These are phyloP conservation scores for Bombus sibiricus DNA, from an alignment of 1,140 invertebrate species.

Conservation along the genomic window DNA sequence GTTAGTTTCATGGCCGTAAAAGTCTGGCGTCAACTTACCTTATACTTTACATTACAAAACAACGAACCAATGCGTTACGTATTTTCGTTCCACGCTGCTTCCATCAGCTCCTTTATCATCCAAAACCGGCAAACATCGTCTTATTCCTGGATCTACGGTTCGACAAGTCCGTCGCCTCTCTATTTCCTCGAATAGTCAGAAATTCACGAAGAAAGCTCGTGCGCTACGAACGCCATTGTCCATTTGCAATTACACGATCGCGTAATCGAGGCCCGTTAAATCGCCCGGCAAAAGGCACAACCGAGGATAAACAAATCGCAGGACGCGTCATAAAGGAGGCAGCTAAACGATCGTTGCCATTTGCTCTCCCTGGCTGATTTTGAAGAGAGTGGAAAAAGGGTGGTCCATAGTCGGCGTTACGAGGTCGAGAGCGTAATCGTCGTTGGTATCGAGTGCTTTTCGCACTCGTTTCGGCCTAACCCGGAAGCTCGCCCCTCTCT, in stretches of 20 bases:
- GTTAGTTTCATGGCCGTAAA: too few relatives aligned
- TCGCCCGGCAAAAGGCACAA: background rate
- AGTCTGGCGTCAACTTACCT: too few relatives aligned
- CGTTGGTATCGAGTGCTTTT: conserved; percentile 46
- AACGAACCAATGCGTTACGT: too few relatives aligned
- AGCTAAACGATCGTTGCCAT: conserved; percentile 23
- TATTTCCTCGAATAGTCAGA: too few relatives aligned
- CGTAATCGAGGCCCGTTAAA: conserved; percentile 12
- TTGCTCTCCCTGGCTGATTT: background rate
- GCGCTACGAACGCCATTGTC: too few relatives aligned
- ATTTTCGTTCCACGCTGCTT: too few relatives aligned
- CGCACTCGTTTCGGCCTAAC: conserved; percentile 8
- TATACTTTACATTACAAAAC: too few relatives aligned
- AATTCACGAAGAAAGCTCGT: too few relatives aligned
- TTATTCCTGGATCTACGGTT: too few relatives aligned
- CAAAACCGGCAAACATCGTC: too few relatives aligned
- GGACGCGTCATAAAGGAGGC: conserved; percentile 3
- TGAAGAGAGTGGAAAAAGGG: conserved; percentile 10
- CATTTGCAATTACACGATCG: background rate
- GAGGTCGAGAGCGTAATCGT: conserved; percentile 21
- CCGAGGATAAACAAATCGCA: conserved; percentile 24
- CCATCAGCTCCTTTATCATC: too few relatives aligned
- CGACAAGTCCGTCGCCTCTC: too few relatives aligned
- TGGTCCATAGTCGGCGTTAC: background rate
- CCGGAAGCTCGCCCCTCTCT: background rate